Conservation (phyloP, 2,797 vertebrate species). For the Austrolebias charrua region DNA sequence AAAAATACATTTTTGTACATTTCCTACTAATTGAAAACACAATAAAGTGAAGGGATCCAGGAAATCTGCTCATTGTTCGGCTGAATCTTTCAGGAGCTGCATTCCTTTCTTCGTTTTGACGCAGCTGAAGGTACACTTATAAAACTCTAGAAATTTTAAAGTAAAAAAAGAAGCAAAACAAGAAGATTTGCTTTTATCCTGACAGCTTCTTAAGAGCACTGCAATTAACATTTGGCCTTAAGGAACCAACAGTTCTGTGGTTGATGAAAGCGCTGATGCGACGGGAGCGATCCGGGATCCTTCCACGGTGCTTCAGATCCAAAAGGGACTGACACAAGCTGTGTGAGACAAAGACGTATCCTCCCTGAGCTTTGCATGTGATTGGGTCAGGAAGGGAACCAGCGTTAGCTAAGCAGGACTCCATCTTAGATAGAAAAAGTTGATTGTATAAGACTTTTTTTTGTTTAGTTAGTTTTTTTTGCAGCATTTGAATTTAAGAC, state of each 20-base stretch:
- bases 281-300: conserved; percentile 23
- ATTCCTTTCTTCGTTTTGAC: conserved; percentile 6
- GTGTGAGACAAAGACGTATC: conserved; percentile 29
- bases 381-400: conserved; percentile 46
- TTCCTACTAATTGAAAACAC: conserved; percentile 15
- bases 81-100: conserved; percentile 15
- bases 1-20: conserved; percentile 36
- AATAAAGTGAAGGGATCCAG: conserved; percentile 42
- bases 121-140: conserved; percentile 27
- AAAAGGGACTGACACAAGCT: conserved; percentile 13
- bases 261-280: conserved; percentile 52
- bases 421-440: conserved; percentile 74
- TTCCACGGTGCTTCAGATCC: conserved; percentile 11
- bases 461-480: conserved; percentile 31
- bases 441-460: conserved; percentile 94
- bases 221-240: conserved; percentile 42
- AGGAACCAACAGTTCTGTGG: conserved; percentile 42
- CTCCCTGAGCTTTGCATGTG: conserved; percentile 56
- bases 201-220: conserved; percentile 15
- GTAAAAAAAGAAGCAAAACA: conserved; percentile 18
- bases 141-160: conserved; percentile 45
- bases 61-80: conserved; percentile 45
- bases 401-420: conserved; percentile 34
- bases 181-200: conserved; percentile 1
- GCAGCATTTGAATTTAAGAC: conserved; percentile 87